These are phyloP conservation scores for Riparia riparia DNA, from an alignment of 2,113 vertebrate species.

Conservation along the genomic window DNA sequence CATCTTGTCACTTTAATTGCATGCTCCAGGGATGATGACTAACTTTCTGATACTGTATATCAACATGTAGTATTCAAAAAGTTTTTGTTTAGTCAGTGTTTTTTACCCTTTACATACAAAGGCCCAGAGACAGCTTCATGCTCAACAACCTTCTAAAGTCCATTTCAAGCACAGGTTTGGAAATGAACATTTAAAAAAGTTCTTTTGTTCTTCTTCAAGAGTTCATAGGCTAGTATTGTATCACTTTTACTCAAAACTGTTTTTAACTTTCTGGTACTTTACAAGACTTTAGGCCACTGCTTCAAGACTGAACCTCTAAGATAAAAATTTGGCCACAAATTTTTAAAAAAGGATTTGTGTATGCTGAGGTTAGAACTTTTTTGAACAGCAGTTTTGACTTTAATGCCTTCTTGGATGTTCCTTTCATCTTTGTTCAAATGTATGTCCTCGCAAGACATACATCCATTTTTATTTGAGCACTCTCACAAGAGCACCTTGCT, in stretches of 20 bases:
- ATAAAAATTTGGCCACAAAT: neutral
- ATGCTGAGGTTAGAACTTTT: neutral
- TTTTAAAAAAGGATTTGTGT: rapidly evolving
- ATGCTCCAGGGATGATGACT: neutral
- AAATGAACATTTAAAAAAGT: neutral
- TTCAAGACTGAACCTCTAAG: neutral
- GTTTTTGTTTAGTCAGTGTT: neutral
- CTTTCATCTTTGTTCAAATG: neutral
- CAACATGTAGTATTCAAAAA: neutral
- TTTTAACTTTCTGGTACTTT: neutral
- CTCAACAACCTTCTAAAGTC: neutral
- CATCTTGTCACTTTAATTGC: slow-evolving; percentile 25
- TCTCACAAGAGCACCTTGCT: neutral
- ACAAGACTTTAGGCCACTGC: neutral
- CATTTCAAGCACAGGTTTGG: neutral
- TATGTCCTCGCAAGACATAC: neutral
- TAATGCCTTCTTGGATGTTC: neutral
- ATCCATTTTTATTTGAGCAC: neutral
- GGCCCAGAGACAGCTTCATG: neutral
- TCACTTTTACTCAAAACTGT: neutral
- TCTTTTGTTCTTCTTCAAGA: neutral
- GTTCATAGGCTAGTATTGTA: neutral
- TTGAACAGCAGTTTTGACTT: neutral
- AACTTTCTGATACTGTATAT: neutral
- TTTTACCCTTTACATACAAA: neutral